Conservation (phyloP, 2,888 invertebrate species). For the Temnothorax ravouxi region DNA sequence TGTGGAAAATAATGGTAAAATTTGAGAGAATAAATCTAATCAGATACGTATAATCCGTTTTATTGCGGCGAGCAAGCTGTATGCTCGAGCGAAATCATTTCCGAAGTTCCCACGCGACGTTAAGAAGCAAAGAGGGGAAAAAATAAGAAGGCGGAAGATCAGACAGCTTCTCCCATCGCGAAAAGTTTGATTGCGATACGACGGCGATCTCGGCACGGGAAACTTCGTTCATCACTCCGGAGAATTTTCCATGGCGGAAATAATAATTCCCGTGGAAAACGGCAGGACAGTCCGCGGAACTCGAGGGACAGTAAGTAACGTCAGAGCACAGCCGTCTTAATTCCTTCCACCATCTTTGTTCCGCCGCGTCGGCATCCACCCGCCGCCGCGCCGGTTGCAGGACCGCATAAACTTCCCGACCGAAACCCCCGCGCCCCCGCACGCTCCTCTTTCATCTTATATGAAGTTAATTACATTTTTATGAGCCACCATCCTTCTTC, state of each 20-base stretch:
- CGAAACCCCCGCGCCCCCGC: conserved; percentile 50
- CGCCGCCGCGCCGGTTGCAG: conserved; percentile 54
- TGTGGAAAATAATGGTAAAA: background rate
- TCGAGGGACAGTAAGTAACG: conserved; percentile 69
- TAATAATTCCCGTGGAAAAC: conserved; percentile 62
- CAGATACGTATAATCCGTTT: conserved; percentile 12
- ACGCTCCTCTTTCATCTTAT: conserved; percentile 79
- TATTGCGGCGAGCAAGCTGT: background rate
- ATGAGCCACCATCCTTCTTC: conserved; percentile 77
- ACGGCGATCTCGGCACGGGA: conserved; percentile 11
- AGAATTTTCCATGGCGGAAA: conserved; percentile 69
- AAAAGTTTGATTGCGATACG: conserved; percentile 70
- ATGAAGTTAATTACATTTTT: conserved; percentile 82
- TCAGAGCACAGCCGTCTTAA: conserved; percentile 70
- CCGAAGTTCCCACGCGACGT: conserved; percentile 32
- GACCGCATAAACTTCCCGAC: conserved; percentile 56
- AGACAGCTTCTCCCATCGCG: conserved; percentile 65
- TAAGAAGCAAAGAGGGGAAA: conserved; percentile 1
- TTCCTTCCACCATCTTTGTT: conserved; percentile 76
- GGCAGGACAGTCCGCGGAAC: conserved; percentile 69
- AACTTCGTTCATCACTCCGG: conserved; percentile 69
- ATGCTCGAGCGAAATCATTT: conserved; percentile 43
- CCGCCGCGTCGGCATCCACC: conserved; percentile 50
- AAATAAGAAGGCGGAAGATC: conserved; percentile 39
- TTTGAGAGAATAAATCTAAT: conserved; percentile 18